Evolutionary conservation across 2,113 vertebrate genomes (phyloP), one percentile per base, ranked within the genome.

Genomic region (Neolamprologus caudopunctatus): DNA sequence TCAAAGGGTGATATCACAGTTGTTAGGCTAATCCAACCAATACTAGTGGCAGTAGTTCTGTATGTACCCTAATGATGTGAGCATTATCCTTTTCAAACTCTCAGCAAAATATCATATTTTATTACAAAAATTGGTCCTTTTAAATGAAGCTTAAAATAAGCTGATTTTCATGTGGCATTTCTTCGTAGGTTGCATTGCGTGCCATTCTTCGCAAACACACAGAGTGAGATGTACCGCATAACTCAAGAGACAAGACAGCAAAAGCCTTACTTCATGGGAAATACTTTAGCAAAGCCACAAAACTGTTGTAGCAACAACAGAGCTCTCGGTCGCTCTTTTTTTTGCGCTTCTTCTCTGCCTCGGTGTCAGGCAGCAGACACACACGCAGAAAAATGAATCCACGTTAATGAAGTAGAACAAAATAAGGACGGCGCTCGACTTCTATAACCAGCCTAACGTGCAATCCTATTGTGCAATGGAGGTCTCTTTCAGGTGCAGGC

Each of bases 331-430:
- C 45, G 19, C 47, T 80, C 55, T 26, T 89, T 45, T 40, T 40
- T 45, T 35, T 28, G 51, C 40, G 12, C 28, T 51, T 37, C 33
- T 61, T 51, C 55, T 66, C 50, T n/a, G 33, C 45, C 57, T 73
- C n/a, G 0, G 63, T 84, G 85, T 89, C 92, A 91, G 84, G 84
- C 75, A 55, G 40, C 85, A 92, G 50, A 92, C 84, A 66, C 58
- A 61, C 7, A 80, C 14, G 55, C n/a, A 89, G 35, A 83, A 81
- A 92, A 91, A 92, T 92, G 85, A 94, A 93, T 94, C 91, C 28
- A 5, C 26, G 88, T 80, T 90, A 95, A 94, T 93, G 94, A 94
- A 93, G 92, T 89, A 94, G 92, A 95, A 96, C 94, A 93, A 93
- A 95, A 95, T 93, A 94, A 88, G 58, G 81, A 78, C 33, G 79